These are phyloP conservation scores for Phenganax stokvisi DNA, from an alignment of 92 coral and sea anemone species.

Conservation along the genomic window DNA sequence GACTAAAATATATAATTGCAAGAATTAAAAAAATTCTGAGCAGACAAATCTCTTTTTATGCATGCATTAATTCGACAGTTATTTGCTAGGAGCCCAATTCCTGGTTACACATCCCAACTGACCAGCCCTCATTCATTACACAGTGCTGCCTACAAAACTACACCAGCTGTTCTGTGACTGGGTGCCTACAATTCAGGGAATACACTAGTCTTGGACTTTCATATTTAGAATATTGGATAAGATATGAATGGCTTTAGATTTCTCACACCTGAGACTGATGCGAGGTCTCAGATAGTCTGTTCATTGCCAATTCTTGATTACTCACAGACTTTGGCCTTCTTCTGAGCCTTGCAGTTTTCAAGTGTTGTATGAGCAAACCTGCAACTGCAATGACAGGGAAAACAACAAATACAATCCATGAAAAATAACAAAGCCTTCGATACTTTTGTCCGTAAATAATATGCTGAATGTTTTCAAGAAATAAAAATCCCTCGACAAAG, in stretches of 20 bases:
- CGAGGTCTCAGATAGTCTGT: conserved; percentile 12
- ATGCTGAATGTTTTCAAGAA: conserved; percentile 54
- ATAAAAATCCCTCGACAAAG: conserved; percentile 75
- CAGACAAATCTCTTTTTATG: too few species aligned
- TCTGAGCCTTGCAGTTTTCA: conserved; percentile 73
- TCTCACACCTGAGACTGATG: conserved; percentile 25
- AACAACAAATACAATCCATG: conserved; percentile 71
- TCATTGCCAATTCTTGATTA: conserved; percentile 26
- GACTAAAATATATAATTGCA: too few species aligned
- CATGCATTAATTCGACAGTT: too few species aligned
- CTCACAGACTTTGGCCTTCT: conserved; percentile 43
- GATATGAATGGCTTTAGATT: neutral
- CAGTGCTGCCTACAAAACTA: too few species aligned
- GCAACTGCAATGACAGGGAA: conserved; percentile 67
- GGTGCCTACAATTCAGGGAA: too few species aligned
- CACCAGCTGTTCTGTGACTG: too few species aligned
- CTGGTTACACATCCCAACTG: too few species aligned
- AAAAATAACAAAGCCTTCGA: conserved; percentile 64
- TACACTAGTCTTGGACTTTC: too few species aligned
- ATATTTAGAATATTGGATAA: neutral
- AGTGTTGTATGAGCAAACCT: conserved; percentile 88
- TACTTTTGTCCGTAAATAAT: conserved; percentile 53
- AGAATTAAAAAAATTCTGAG: too few species aligned
- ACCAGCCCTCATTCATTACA: too few species aligned
- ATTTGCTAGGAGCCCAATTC: too few species aligned